These are phyloP conservation scores for Hydropotes inermis DNA, from an alignment of 2,113 vertebrate genomes.

Conservation along the genomic window DNA sequence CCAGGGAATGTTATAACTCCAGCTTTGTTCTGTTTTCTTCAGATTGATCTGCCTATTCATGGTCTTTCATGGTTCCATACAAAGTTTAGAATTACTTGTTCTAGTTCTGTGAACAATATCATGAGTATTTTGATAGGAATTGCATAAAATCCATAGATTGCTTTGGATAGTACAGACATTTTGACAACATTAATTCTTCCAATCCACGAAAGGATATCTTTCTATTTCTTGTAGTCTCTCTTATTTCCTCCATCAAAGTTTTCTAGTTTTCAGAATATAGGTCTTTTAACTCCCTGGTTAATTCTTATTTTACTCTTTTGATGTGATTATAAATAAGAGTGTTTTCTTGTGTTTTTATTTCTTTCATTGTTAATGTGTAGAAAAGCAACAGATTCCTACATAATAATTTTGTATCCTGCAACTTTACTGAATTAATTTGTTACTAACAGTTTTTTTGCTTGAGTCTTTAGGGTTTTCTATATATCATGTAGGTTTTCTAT, in stretches of 20 bases:
- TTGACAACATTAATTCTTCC: background rate
- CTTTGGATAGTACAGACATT: background rate
- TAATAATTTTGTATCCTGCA: background rate
- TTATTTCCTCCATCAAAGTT: background rate
- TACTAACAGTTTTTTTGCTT: background rate
- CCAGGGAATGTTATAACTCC: background rate
- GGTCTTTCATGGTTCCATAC: background rate
- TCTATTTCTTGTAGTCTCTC: background rate
- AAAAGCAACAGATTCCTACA: background rate
- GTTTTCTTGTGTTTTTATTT: background rate
- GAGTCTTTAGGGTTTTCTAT: background rate
- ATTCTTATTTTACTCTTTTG: background rate
- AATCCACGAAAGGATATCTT: background rate
- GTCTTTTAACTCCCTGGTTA: background rate
- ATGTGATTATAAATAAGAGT: background rate
- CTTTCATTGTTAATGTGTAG: background rate
- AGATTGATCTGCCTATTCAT: background rate
- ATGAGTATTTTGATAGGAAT: background rate
- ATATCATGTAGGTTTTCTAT: background rate
- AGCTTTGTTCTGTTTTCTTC: background rate
- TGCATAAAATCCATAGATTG: background rate
- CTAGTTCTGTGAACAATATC: background rate
- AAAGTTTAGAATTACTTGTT: background rate
- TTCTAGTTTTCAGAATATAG: background rate
- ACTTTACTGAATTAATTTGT: background rate